Percentiles rank a stretch among this genome's conserved stretches.
Conservation (phyloP, 2,113 vertebrate genomes). For the Chlorodrepanis virens region DNA sequence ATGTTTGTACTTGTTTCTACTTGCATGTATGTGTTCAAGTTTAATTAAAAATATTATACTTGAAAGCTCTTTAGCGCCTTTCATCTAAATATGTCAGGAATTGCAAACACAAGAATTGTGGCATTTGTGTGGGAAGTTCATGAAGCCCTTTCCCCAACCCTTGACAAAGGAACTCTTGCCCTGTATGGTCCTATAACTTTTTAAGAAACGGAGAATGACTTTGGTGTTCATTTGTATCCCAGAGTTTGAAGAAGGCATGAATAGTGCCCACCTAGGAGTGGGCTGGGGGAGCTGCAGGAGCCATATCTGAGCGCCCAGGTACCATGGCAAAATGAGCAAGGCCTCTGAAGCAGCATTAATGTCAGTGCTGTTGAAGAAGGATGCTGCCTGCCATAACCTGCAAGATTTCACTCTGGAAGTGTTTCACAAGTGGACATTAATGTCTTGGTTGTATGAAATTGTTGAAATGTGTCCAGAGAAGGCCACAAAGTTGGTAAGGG, state of each 20-base stretch:
- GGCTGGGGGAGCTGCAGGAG: not conserved
- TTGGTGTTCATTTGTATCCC: not conserved
- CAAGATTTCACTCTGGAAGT: not conserved
- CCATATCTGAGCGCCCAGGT: not conserved
- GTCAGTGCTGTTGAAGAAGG: not conserved
- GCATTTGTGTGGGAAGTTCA: not conserved
- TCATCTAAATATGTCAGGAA: conserved; percentile 37
- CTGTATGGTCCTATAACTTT: fast-evolving
- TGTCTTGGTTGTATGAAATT: not conserved
- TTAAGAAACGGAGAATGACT: not conserved
- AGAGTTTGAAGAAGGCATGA: not conserved
- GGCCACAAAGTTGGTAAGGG: not conserved
- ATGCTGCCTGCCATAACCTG: not conserved
- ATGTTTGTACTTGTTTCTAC: conserved; percentile 55
- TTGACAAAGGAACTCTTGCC: not conserved
- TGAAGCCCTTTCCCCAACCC: not conserved
- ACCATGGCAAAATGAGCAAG: not conserved
- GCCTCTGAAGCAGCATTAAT: not conserved
- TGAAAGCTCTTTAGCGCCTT: conserved; percentile 55
- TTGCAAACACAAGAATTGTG: not conserved
- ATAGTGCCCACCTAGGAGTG: fast-evolving
- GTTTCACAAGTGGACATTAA: not conserved
- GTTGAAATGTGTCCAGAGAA: not conserved
- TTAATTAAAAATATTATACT: conserved; percentile 64
- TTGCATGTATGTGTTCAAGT: conserved; percentile 46